These are phyloP conservation scores for Cyphomyrus discorhynchus DNA, from an alignment of 2,113 vertebrate genomes.

Conservation along the genomic window DNA sequence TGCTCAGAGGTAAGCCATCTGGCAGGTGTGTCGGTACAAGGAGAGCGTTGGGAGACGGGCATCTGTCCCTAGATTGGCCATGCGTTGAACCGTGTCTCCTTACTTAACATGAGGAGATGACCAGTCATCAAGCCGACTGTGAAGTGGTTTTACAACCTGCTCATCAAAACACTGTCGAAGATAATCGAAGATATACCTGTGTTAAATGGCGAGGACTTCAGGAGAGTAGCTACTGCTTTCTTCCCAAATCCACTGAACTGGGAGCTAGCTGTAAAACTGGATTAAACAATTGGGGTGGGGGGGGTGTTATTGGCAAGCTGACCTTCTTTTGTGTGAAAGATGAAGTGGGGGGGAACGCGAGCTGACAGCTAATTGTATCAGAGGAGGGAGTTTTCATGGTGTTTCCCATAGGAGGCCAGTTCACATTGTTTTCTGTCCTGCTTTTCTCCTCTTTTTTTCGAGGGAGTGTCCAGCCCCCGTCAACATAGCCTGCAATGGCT, in stretches of 20 bases:
- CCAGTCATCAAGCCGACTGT: not conserved
- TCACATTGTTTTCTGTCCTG: not conserved
- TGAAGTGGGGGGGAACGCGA: not conserved
- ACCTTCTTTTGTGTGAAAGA: not conserved
- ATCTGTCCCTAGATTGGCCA: not conserved
- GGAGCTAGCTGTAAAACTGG: not conserved
- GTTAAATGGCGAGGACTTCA: not conserved
- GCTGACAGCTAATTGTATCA: not conserved
- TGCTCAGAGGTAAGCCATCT: conserved; percentile 76
- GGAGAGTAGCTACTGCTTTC: not conserved
- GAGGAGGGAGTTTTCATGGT: not conserved
- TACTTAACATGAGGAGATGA: not conserved
- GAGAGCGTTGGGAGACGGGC: not conserved
- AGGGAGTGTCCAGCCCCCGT: not conserved
- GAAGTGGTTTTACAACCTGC: not conserved
- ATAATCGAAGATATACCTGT: not conserved
- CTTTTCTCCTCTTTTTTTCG: not conserved
- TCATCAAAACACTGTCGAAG: not conserved
- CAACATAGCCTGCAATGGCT: not conserved
- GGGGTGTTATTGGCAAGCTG: not conserved
- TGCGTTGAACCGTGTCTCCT: not conserved
- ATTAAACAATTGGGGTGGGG: not conserved
- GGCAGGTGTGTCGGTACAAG: not conserved
- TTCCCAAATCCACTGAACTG: not conserved
- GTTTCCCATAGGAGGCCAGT: not conserved